phyloP scores from a whole-genome alignment of 1,140 invertebrate genomes.

The Thaumetopoea pityocampa region DNA sequence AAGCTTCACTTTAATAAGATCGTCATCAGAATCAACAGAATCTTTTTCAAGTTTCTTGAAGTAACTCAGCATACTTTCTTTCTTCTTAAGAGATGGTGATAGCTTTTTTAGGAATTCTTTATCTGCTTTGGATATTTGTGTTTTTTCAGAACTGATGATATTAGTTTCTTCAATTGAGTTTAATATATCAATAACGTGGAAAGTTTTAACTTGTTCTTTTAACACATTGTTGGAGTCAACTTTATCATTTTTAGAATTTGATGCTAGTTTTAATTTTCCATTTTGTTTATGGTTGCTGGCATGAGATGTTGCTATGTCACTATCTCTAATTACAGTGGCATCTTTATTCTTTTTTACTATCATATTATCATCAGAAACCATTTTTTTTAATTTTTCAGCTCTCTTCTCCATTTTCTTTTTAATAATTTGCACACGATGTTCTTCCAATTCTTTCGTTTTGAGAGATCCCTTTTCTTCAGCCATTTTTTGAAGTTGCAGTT shows the following conservation, averaged over 20 bases:
- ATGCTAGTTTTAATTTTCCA: no score
- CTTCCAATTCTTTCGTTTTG: constrained; percentile 76
- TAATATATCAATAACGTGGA: constrained; percentile 44
- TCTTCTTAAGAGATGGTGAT: constrained; percentile 76
- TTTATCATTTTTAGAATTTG: background rate
- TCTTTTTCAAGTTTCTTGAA: constrained; percentile 65
- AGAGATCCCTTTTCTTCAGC: constrained; percentile 75
- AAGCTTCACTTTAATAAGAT: constrained; percentile 51
- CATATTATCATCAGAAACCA: constrained; percentile 43
- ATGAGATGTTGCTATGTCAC: no score
- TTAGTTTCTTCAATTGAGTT: constrained; percentile 22
- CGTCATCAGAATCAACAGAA: constrained; percentile 16
- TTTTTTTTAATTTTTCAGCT: constrained; percentile 74
- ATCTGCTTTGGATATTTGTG: constrained; percentile 42
- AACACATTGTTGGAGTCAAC: constrained; percentile 7
- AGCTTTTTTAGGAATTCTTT: constrained; percentile 62
- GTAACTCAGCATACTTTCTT: constrained; percentile 77
- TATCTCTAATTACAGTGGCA: background rate
- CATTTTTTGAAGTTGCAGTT: constrained; percentile 76
- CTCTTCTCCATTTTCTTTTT: constrained; percentile 76
- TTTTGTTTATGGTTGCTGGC: no score
- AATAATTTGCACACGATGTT: constrained; percentile 71
- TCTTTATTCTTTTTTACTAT: constrained; percentile 14
- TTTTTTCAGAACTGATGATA: constrained; percentile 21
- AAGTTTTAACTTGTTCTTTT: constrained; percentile 17